These are phyloP conservation scores for Tortricodes alternella DNA, from an alignment of 2,888 invertebrate genomes.

Conservation along the genomic window DNA sequence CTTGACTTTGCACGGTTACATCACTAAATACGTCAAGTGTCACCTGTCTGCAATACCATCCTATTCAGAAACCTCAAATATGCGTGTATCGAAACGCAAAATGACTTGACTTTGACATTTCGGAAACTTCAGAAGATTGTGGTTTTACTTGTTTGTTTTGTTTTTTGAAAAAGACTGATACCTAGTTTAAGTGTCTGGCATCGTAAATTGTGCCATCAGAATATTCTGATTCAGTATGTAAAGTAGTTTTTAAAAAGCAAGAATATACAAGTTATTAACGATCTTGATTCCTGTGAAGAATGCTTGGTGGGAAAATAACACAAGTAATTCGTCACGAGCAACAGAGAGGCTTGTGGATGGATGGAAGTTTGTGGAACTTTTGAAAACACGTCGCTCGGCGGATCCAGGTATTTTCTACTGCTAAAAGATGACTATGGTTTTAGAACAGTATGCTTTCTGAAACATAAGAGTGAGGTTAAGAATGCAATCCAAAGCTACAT, in stretches of 20 bases:
- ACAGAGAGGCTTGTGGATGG: neutral
- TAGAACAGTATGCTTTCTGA: neutral
- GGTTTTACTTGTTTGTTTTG: neutral
- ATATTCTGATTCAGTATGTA: neutral
- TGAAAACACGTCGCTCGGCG: neutral
- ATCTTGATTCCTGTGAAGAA: neutral
- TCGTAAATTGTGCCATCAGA: neutral
- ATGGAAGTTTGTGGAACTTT: neutral
- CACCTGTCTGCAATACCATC: too few relatives aligned
- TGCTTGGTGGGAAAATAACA: neutral
- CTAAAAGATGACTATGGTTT: neutral
- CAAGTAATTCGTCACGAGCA: neutral
- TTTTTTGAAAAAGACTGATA: neutral
- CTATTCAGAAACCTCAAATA: neutral
- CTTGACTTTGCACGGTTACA: too few relatives aligned
- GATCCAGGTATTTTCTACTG: neutral
- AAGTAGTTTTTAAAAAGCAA: neutral
- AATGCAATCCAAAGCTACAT: neutral
- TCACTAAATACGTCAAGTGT: too few relatives aligned
- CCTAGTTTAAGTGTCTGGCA: neutral
- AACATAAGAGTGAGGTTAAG: neutral
- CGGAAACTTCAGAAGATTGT: neutral
- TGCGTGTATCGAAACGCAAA: neutral
- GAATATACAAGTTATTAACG: neutral
- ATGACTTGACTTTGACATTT: neutral